phyloP scores from a whole-genome alignment of 2,113 vertebrate species.

The Hypomesus transpacificus region DNA sequence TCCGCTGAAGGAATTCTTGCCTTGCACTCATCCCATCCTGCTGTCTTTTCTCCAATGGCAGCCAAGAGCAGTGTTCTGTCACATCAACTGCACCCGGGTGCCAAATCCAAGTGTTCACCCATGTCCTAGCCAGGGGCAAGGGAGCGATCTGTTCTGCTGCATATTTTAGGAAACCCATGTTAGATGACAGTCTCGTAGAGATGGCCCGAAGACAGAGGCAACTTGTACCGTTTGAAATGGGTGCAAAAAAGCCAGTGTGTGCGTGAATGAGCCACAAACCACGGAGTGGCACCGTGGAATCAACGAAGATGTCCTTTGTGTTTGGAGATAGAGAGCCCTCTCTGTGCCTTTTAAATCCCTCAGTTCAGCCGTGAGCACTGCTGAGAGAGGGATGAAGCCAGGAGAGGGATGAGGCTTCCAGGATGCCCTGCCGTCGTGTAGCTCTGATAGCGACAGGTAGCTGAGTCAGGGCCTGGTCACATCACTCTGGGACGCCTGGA shows the following conservation, averaged over 20 bases:
- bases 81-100: too few species aligned
- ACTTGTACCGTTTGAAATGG: conserved; percentile 2
- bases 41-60: too few species aligned
- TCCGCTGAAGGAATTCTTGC: too few species aligned
- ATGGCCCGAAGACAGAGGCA: conserved; percentile 1
- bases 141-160: conserved; percentile 20
- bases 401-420: neutral
- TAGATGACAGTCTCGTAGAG: conserved; percentile 3
- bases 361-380: conserved; percentile 27
- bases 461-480: conserved; percentile 5
- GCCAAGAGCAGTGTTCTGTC: too few species aligned
- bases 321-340: conserved; percentile 19
- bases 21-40: too few species aligned
- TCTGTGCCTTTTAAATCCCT: conserved; percentile 28
- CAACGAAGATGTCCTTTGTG: conserved; percentile 37
- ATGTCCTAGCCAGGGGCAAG: too few species aligned
- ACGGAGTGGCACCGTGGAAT: conserved; percentile 10
- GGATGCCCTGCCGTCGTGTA: conserved; percentile 5
- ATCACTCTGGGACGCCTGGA: too few species aligned
- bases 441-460: neutral
- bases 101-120: too few species aligned
- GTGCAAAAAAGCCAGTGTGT: neutral
- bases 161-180: conserved; percentile 22
- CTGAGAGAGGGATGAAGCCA: conserved; percentile 11
- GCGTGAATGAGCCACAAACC: conserved; percentile 2